Evolutionary conservation across 2,113 vertebrate genomes (phyloP).

Genomic region (Siphamia tubifer): DNA sequence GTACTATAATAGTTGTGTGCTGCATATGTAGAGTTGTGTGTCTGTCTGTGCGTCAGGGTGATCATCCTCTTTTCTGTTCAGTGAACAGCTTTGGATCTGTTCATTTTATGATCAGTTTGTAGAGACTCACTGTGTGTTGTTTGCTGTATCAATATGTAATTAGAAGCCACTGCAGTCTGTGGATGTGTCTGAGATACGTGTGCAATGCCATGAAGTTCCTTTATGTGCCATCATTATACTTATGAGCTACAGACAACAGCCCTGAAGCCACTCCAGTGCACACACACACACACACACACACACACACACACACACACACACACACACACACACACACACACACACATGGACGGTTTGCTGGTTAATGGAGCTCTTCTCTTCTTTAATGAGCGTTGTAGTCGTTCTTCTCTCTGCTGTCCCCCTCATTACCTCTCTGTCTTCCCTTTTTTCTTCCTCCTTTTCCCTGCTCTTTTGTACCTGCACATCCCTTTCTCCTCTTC

Average conservation of each 20-base stretch:
- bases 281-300: not conserved
- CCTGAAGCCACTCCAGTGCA: too few relatives aligned
- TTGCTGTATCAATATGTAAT: slow-evolving; percentile 67
- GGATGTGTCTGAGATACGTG: not conserved
- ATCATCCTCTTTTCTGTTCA: not conserved
- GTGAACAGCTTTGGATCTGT: slow-evolving; percentile 19
- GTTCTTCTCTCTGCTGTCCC: slow-evolving; percentile 60
- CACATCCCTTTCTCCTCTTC: not conserved
- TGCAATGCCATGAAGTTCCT: slow-evolving; percentile 31
- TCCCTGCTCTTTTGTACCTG: slow-evolving; percentile 30
- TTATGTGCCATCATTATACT: slow-evolving; percentile 66
- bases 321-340: slow-evolving; percentile 16
- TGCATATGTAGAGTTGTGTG: not conserved
- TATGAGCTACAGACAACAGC: slow-evolving; percentile 65
- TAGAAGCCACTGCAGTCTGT: slow-evolving; percentile 49
- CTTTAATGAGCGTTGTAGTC: slow-evolving; percentile 72
- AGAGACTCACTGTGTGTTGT: slow-evolving; percentile 32
- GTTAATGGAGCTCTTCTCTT: slow-evolving; percentile 72
- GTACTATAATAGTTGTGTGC: slow-evolving; percentile 28
- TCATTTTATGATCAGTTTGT: slow-evolving; percentile 35
- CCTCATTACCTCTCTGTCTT: slow-evolving; percentile 63
- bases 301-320: not conserved
- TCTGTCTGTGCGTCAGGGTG: not conserved
- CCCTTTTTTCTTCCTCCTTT: not conserved
- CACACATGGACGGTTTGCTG: slow-evolving; percentile 65